phyloP scores from a whole-genome alignment of 1,140 invertebrate genomes.

The Drosophila insularis region DNA sequence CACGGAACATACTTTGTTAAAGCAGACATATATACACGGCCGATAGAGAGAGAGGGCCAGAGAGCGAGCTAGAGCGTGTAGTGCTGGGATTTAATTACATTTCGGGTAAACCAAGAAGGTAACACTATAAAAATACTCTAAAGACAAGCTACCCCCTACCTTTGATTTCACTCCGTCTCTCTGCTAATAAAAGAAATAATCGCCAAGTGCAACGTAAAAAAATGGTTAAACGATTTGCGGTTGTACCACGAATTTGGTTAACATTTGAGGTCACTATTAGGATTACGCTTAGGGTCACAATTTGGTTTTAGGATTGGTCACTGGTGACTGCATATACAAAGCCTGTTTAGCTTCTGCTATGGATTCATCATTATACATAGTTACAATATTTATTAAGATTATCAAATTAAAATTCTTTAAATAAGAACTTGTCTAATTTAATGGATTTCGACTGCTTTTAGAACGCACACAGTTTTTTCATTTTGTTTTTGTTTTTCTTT shows the following conservation, averaged over 20 bases:
- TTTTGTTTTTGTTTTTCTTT: too few species aligned
- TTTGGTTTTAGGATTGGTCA: too few species aligned
- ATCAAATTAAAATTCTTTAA: neutral
- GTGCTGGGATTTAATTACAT: slow-evolving; percentile 55
- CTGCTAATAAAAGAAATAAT: neutral
- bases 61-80: slow-evolving; percentile 15
- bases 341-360: too few species aligned
- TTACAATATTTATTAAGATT: too few species aligned
- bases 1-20: neutral
- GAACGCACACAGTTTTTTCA: neutral
- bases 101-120: slow-evolving; percentile 19
- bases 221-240: slow-evolving; percentile 5
- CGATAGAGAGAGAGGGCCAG: neutral
- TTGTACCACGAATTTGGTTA: neutral
- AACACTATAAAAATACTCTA: slow-evolving; percentile 14
- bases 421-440: neutral
- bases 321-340: neutral
- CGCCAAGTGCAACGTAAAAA: neutral
- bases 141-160: neutral
- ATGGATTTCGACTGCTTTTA: neutral
- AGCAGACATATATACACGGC: neutral
- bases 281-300: neutral
- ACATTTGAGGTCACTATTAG: neutral
- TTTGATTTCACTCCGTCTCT: neutral
- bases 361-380: too few species aligned